A percentile compares a stretch with the other conserved stretches of the same genome.
Evolutionary conservation across 64 coral and sea anemone genomes (phyloP).

Genomic region (Pocillopora verrucosa): DNA sequence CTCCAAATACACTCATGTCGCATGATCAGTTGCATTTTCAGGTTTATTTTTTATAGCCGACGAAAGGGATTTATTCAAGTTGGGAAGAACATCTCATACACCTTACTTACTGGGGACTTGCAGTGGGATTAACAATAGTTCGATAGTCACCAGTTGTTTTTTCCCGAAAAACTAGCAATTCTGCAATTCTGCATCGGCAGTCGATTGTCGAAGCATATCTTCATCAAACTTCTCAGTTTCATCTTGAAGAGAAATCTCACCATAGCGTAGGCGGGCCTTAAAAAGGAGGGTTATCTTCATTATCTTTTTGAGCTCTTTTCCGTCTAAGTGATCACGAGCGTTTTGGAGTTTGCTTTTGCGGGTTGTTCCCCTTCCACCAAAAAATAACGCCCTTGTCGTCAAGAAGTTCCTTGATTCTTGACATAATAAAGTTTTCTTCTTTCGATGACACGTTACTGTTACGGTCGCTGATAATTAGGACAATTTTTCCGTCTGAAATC

Average conservation of each 20-base stretch:
- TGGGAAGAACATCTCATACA: too few species aligned
- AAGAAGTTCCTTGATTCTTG: not conserved
- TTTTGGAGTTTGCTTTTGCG: not conserved
- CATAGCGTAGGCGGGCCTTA: not conserved
- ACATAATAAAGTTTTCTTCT: not conserved
- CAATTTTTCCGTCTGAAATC: not conserved
- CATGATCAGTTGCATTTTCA: too few species aligned
- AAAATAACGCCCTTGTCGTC: not conserved
- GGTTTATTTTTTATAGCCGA: too few species aligned
- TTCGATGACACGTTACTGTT: not conserved
- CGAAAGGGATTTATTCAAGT: too few species aligned
- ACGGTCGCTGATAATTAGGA: not conserved
- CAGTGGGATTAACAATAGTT: not conserved
- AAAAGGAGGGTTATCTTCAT: not conserved
- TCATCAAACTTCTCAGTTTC: not conserved
- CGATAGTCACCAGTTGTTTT: not conserved
- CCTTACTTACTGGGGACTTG: too few species aligned
- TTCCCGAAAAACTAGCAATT: not conserved
- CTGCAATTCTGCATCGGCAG: not conserved
- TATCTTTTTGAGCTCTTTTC: not conserved
- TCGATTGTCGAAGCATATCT: not conserved
- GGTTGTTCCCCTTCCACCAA: slow-evolving; percentile 6
- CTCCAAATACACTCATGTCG: too few species aligned
- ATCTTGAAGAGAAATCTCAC: not conserved
- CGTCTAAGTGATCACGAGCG: not conserved